These are phyloP conservation scores for Hyppa rectilinea DNA, from an alignment of 2,888 invertebrate species.

Conservation along the genomic window DNA sequence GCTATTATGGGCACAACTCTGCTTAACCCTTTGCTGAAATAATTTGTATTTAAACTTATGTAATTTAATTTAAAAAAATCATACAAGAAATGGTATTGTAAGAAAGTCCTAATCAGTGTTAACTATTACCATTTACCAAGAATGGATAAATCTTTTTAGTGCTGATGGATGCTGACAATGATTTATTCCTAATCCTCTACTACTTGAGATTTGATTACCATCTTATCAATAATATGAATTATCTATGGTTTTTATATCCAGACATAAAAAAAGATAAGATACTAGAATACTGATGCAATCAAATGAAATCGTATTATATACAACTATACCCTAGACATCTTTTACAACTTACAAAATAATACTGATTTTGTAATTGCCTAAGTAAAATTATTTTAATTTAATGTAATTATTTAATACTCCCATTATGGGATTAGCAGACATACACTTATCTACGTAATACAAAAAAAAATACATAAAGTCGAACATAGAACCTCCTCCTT, in stretches of 20 bases:
- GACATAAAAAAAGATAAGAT: not conserved
- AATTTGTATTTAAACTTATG: no score
- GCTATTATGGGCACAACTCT: no score
- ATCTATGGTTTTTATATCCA: not conserved
- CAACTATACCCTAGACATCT: no score
- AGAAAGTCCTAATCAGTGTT: not conserved
- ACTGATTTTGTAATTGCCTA: no score
- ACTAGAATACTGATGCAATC: not conserved
- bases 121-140: not conserved
- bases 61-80: not conserved
- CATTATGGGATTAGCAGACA: not conserved
- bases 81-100: not conserved
- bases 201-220: not conserved
- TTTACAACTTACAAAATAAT: no score
- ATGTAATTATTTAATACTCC: no score
- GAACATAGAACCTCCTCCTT: no score
- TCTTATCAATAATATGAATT: not conserved
- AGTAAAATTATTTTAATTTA: no score
- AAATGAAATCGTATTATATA: conserved; percentile 1
- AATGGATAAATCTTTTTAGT: not conserved
- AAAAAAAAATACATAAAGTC: no score
- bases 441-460: no score
- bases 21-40: no score
- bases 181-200: conserved; percentile 19
- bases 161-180: not conserved